Evolutionary conservation across 2,797 vertebrate species (phyloP), one percentile per base, ranked within the genome.

Genomic region (Micropoecilia bifurca): DNA sequence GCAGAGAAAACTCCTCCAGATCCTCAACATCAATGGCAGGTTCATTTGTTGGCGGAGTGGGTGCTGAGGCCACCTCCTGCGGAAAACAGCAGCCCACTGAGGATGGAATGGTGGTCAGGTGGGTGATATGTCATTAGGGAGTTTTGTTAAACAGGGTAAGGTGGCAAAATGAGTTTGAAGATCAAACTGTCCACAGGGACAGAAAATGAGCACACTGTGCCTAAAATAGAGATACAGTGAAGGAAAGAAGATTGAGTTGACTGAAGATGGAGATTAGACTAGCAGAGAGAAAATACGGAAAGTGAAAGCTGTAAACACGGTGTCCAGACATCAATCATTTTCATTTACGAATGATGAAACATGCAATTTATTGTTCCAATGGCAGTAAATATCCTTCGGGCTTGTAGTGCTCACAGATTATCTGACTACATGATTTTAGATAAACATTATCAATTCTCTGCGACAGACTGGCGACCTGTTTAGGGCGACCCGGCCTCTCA

Each of bases 61-160:
- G 96, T 12, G 97, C 98, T 13, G 98, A 98, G 41, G 98, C 98
- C 0, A 96, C 96, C 86, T 99, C 98, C 98, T 99, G 89, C 45
- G 79, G 71, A 74, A 85, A 45, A 66, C 73, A 76, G 76, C 25
- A 79, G 55, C 25, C 63, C 80, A 53, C 25, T 69, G 3, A 20
- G 73, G 41, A 30, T 87, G 75, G 91, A 71, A 82, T 25, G 53
- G 55, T 73, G 76, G 47, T 81, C 61, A 63, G 36, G 36, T 53
- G 83, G 87, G 81, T 82, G 80, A 79, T 73, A 80, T 18, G 69
- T 83, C 75, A 7, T 45, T 59, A 71, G 20, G 74, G 71, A 85
- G 82, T 86, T 85, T 89, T 82, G 91, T 92, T 90, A 90, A 84
- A 85, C 73, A 66, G 55, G 88, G 72, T 84, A 90, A 94, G 83